Conservation (phyloP, 2,797 vertebrate genomes). For the Mormyrus hasselquistii region DNA sequence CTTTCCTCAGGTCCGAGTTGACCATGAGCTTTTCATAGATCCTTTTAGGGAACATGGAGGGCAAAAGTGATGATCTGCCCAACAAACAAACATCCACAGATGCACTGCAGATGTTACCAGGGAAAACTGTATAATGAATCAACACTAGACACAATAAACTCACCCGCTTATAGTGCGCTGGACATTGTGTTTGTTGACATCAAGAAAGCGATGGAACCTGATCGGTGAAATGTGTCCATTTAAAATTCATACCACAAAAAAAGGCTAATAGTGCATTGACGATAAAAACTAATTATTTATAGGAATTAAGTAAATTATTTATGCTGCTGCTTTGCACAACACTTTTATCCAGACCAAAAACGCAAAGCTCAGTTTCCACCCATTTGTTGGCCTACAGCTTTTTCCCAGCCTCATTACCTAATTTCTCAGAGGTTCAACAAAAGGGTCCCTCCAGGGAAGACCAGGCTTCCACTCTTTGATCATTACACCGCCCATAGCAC, state of each 20-base stretch:
- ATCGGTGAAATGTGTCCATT: background rate
- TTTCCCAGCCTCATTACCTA: background rate
- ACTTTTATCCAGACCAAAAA: background rate
- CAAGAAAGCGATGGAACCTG: conserved; percentile 89
- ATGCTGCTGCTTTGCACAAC: background rate
- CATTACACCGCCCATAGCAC: background rate
- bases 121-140: background rate
- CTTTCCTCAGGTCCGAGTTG: conserved; percentile 89
- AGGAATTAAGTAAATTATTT: background rate
- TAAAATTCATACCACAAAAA: background rate
- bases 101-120: background rate
- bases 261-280: background rate
- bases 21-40: conserved; percentile 91
- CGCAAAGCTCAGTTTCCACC: background rate
- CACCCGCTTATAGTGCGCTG: conserved; percentile 83
- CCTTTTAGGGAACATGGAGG: conserved; percentile 48
- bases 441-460: background rate
- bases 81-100: background rate
- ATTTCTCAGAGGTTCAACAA: background rate
- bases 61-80: background rate
- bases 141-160: conserved; percentile 32
- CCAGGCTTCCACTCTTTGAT: background rate
- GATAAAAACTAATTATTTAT: background rate
- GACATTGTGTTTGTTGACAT: conserved; percentile 84
- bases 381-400: background rate